phyloP scores from a whole-genome alignment of 2,113 vertebrate species.

The Mustelus asterias region DNA sequence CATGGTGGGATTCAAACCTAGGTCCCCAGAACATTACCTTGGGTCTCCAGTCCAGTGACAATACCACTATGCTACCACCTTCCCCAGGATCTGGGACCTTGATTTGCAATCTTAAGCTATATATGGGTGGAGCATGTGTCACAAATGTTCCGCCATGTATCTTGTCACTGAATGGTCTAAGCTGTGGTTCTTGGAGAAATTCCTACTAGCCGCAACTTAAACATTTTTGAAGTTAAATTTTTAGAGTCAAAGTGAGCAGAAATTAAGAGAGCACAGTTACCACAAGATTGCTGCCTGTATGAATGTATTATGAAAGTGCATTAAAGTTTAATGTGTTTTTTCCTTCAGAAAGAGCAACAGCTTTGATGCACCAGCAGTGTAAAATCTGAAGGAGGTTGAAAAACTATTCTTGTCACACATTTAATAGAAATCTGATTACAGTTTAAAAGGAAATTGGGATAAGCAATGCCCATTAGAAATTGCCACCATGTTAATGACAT shows the following conservation, averaged over 20 bases:
- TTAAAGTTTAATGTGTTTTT: slow-evolving; percentile 21
- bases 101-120: background rate
- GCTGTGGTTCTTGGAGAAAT: background rate
- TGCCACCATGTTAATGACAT: background rate
- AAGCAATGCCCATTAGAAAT: background rate
- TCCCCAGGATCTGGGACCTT: background rate
- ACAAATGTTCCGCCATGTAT: background rate
- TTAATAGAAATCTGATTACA: background rate
- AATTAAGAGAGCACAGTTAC: background rate
- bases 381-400: background rate
- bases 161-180: background rate
- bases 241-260: background rate
- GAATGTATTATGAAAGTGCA: background rate
- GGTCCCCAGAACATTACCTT: too few species aligned
- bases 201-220: background rate
- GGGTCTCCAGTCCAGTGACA: too few species aligned
- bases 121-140: background rate
- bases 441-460: background rate
- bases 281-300: background rate
- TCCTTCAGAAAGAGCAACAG: background rate
- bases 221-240: background rate
- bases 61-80: too few species aligned
- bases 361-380: background rate
- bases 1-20: too few species aligned
- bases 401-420: background rate